A percentile compares a stretch with the other conserved stretches of the same genome.
Evolutionary conservation across 2,113 vertebrate species (phyloP).

Genomic region (Excalfactoria chinensis): DNA sequence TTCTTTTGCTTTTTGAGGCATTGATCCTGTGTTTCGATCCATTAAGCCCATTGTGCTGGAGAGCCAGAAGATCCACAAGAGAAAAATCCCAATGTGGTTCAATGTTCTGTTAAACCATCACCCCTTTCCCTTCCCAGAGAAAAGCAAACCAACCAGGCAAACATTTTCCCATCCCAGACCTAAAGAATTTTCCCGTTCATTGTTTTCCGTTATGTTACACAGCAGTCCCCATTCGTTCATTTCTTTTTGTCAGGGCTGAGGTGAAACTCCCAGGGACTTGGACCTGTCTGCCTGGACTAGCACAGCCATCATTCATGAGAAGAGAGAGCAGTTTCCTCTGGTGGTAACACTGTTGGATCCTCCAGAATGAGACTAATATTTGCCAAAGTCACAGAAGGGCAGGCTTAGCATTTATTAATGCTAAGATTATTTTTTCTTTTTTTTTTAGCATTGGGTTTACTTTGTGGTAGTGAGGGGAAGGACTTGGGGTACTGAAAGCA

Average conservation of each 20-base stretch:
- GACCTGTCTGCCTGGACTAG: background rate
- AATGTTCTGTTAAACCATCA: background rate
- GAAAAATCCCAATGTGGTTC: background rate
- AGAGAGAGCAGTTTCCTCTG: background rate
- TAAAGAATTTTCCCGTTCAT: background rate
- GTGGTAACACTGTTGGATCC: background rate
- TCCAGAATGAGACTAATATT: background rate
- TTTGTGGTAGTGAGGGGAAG: fast-evolving
- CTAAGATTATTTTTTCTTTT: background rate
- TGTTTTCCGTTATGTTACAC: background rate
- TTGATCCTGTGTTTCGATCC: background rate
- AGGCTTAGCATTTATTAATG: background rate
- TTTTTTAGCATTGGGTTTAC: background rate
- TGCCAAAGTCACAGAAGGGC: background rate
- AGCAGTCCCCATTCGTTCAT: background rate
- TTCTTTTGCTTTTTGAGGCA: background rate
- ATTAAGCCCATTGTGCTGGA: background rate
- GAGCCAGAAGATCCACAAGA: background rate
- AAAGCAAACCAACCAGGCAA: background rate
- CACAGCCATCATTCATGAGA: background rate
- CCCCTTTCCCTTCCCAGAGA: background rate
- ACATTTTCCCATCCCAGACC: background rate
- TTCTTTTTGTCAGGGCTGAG: background rate
- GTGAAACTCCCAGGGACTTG: background rate
- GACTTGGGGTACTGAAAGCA: background rate